Evolutionary conservation across 2,797 vertebrate species (phyloP).

Genomic region (Cryptoblepharus egeriae): DNA sequence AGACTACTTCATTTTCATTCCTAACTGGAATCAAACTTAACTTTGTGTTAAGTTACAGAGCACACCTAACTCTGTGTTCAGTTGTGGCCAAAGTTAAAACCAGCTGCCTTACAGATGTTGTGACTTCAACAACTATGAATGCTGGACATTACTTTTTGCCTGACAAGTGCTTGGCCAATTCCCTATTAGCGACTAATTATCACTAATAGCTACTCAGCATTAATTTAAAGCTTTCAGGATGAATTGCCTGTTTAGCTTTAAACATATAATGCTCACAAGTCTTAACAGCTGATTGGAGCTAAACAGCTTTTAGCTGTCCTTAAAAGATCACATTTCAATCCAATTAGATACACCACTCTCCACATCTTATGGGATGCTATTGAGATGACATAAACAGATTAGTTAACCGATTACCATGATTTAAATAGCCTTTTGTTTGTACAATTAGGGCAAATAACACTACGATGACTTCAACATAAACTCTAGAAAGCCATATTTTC

Average conservation of each 20-base stretch:
- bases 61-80: background rate
- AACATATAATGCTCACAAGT: background rate
- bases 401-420: background rate
- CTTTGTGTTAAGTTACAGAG: too few species aligned
- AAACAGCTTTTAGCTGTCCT: constrained; percentile 3
- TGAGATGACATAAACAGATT: constrained; percentile 5
- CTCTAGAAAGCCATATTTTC: background rate
- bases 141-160: background rate
- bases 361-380: background rate
- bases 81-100: constrained; percentile 5
- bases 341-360: background rate
- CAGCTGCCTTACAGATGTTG: constrained; percentile 35
- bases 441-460: background rate
- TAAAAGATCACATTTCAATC: constrained; percentile 11
- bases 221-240: constrained; percentile 24
- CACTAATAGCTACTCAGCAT: constrained; percentile 4
- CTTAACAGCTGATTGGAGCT: background rate
- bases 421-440: background rate
- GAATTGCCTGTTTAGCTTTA: constrained; percentile 5
- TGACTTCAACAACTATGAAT: constrained; percentile 11
- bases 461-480: background rate
- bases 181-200: constrained; percentile 21
- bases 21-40: constrained; percentile 14
- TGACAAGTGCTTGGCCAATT: constrained; percentile 2
- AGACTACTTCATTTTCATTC: background rate